Evolutionary conservation across 2,888 invertebrate species (phyloP).

Genomic region (Scaeva pyrastri): DNA sequence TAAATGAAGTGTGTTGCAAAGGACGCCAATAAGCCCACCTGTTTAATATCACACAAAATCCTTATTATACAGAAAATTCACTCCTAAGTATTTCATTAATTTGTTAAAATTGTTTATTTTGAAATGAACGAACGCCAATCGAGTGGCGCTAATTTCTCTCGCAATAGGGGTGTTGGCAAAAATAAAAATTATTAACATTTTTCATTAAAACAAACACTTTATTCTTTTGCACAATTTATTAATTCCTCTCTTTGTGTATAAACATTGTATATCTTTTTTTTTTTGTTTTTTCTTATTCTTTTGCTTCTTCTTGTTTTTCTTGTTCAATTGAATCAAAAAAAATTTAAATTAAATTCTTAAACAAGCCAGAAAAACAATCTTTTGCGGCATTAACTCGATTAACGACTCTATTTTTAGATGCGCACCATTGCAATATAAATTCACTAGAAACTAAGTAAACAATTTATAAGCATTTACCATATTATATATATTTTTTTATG

Average conservation of each 20-base stretch:
- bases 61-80: not conserved
- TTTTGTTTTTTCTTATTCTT: slow-evolving; percentile 33
- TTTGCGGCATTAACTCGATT: slow-evolving; percentile 60
- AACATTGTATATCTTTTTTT: not conserved
- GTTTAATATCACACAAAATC: not conserved
- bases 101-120: slow-evolving; percentile 5
- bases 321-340: slow-evolving; percentile 17
- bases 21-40: not conserved
- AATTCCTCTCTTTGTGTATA: too few relatives aligned
- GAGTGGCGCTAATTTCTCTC: slow-evolving; percentile 26
- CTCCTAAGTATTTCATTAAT: not conserved
- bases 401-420: slow-evolving; percentile 59
- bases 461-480: slow-evolving; percentile 48
- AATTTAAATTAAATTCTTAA: slow-evolving; percentile 39
- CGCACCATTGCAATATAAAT: slow-evolving; percentile 50
- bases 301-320: too few relatives aligned
- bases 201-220: slow-evolving; percentile 20
- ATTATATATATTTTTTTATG: not conserved
- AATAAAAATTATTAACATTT: slow-evolving; percentile 8
- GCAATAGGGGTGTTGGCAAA: not conserved
- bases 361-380: slow-evolving; percentile 57
- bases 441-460: slow-evolving; percentile 61
- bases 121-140: not conserved
- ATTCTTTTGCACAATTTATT: slow-evolving; percentile 4
- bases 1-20: too few relatives aligned